Evolutionary conservation across 37 sponge, comb jelly and placozoan species (phyloP), one percentile per base, ranked within the genome.

Genomic region (Halisarca cf. caerulea): DNA sequence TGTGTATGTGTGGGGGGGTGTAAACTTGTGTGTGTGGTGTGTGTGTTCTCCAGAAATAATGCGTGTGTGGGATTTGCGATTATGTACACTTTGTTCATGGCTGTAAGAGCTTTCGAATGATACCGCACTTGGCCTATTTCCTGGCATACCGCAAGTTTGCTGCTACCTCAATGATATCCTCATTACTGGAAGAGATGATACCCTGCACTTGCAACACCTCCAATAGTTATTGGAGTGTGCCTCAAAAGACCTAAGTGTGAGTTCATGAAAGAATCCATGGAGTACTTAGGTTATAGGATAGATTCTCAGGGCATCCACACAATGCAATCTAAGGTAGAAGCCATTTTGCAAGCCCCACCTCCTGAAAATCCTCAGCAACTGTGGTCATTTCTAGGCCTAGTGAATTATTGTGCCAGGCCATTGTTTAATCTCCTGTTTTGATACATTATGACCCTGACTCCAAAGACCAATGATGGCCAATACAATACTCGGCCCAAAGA

Each of bases 321-420:
- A 11, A 11, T 68, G 0, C 69, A 28, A n/a, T 68, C 69, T 3
- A 68, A 68, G 69, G 69, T 68, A 6, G 51, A 68, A 30, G 69
- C 69, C 69, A 68, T 68, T 68, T 27, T 3, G 34, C 32, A 68
- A 34, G 33, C 69, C 35, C 69, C 4, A 2, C 32, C 35, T 32
- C 34, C 69, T 32, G 4, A 68, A 34, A 68, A 68, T 27, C 69
- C 69, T 30, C 69, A 68, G 69, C 69, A 68, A 34, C 35, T 68
- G 0, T 32, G 69, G 69, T 68, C 69, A 6, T 68, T 68, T 30
- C 33, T 68, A 1, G 69, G 69, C 33, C 28, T 68, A 27, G 35
- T 68, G 2, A 68, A 68, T n/a, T 68, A 27, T 4, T 30, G 30
- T 68, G 69, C 32, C 33, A 47, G 11, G 51, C 51, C 51, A 6